Evolutionary conservation across 2,888 invertebrate species (phyloP), one percentile per base, ranked within the genome.

Genomic region (Germaria angustata): DNA sequence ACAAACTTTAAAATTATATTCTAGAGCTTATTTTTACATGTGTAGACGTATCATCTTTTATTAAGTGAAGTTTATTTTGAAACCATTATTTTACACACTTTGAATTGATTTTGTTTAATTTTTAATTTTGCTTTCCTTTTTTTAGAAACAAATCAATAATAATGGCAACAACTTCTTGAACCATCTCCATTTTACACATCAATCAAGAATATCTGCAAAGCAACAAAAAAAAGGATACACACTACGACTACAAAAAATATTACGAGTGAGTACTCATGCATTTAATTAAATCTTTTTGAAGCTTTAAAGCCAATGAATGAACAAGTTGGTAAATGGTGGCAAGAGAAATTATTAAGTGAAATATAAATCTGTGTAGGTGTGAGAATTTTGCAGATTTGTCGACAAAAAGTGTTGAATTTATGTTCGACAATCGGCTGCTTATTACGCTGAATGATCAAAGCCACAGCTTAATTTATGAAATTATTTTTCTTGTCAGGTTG

Each of bases 391-490:
- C 6, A 61, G 69, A 77, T 77, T 77, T 77, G 59, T 68, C 41
- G 49, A 61, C 61, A 61, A 69, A 77, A 61, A 69, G 77, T 77
- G 77, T 77, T 77, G 77, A 69, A 53, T 61, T 61, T 77, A 36
- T 53, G 49, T 69, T 59, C 69, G 77, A 63, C 77, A 77, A 77
- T 51, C 77, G 61, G 53, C 77, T 69, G 77, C 57, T 80, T 80
- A 80, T 80, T 80, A 73, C 79, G 79, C 41, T 73, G 39, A 20
- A 49, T 73, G 72, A 80, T 72, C 79, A 79, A 79, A 77, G 77
- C 69, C 77, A 69, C 61, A 69, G 65, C 17, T 61, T 53, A 53
- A 63, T 69, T 69, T 77, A 44, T 61, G 34, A 63, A 69, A 69
- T 69, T 69, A 69, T 20, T 24, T 24, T 61, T 11, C 34, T 65